Base-by-base conservation (phyloP, 2,113 vertebrate genomes). In the Paracanthobrama guichenoti region DNA sequence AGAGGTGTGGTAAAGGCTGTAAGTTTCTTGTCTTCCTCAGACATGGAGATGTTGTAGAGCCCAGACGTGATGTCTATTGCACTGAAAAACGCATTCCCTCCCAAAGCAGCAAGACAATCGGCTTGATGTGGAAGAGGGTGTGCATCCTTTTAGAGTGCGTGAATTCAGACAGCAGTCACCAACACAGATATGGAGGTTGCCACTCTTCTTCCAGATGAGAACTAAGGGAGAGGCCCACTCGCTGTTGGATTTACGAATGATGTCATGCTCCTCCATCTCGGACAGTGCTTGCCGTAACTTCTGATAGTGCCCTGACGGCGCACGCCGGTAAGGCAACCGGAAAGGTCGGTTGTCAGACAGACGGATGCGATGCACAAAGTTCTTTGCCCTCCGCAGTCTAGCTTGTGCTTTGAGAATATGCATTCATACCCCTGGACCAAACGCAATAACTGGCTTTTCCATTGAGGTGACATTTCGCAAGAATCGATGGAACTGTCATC, bases 141-240 rank as follows among this genome's bases (percentile, higher is more conserved):
- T n/a, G 55, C 55, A 2, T 57, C 55, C 55, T n/a, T 57, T 57
- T 9, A 57, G 10, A 9, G 72, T 57, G 24, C 12, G 75, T 84
- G 66, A 35, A n/a, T 87, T 88, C 3, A 87, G 12, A 84, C 86
- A 84, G 0, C 44, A 59, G 10, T 85, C 82, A 48, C 84, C 85
- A 14, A 77, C 42, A 10, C 73, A 83, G 16, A 86, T 46, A 0
- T 22, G 12, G 2, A 88, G 42, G 13, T 84, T 69, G 0, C 85
- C 80, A 31, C 60, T 84, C 72, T 84, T 88, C n/a, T 88, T 83
- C 85, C 87, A 79, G 4, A 88, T 81, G 26, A 88, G 84, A 11
- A 88, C 85, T 11, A 87, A 35, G 6, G 77, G 85, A 2, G 60
- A 87, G 22, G 77, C 60, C 42, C 76, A 87, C 62, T 88, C 78